Conservation (phyloP, 2,113 vertebrate genomes). For the Saguinus midas region DNA sequence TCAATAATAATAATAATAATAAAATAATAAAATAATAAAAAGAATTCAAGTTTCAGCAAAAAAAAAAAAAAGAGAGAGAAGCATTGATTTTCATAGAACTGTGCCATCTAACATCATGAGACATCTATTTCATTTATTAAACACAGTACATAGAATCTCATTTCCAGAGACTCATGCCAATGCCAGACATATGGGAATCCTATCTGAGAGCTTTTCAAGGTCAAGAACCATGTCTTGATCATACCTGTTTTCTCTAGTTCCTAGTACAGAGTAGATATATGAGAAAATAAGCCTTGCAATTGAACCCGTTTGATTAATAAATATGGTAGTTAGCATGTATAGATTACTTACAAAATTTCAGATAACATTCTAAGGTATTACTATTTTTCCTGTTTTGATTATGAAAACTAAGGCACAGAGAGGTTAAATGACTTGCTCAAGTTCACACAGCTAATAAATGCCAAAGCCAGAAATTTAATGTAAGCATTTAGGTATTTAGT, state of each 20-base stretch:
- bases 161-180: neutral
- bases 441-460: neutral
- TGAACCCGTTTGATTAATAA: neutral
- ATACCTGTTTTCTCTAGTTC: neutral
- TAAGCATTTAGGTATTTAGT: too few species aligned
- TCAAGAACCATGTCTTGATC: neutral
- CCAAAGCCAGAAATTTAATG: neutral
- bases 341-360: neutral
- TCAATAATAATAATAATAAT: too few species aligned
- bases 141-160: neutral
- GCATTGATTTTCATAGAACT: neutral
- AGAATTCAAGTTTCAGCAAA: too few species aligned
- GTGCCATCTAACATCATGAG: neutral
- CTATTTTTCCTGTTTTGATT: neutral
- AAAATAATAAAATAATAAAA: too few species aligned
- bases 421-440: neutral
- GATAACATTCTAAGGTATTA: neutral
- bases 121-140: neutral
- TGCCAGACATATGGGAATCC: neutral
- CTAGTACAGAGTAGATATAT: too few species aligned
- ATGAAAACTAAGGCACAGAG: neutral
- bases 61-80: neutral
- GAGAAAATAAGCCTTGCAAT: neutral
- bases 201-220: neutral
- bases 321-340: neutral